Conservation (phyloP, 2,113 vertebrate genomes). For the Aegypius monachus region DNA sequence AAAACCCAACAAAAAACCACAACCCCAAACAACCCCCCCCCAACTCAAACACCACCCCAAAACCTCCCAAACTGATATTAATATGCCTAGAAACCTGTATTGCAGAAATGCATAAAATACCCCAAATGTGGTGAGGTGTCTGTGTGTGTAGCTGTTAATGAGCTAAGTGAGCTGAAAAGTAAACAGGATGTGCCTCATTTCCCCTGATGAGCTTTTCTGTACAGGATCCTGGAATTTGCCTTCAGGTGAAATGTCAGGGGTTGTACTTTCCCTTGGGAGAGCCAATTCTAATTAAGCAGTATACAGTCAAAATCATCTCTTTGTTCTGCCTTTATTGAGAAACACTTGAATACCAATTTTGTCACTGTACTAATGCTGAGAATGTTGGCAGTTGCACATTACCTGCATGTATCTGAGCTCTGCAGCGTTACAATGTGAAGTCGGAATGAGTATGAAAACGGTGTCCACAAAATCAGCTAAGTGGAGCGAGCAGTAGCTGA, state of each 20-base stretch:
- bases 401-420: neutral
- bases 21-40: neutral
- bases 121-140: neutral
- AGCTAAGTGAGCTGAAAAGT: conserved; percentile 27
- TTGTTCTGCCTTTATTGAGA: neutral
- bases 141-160: neutral
- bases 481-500: neutral
- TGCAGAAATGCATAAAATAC: neutral
- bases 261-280: conserved; percentile 21
- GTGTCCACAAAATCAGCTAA: neutral
- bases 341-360: neutral
- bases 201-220: conserved; percentile 39
- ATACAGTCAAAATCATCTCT: neutral
- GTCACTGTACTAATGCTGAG: neutral
- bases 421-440: fast-evolving
- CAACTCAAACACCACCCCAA: neutral
- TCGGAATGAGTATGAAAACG: neutral
- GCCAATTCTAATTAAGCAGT: neutral
- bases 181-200: conserved; percentile 65
- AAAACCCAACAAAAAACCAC: neutral
- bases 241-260: conserved; percentile 49
- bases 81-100: neutral
- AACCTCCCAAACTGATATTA: fast-evolving
- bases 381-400: neutral
- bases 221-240: conserved; percentile 41